phyloP scores from a whole-genome alignment of 35 echinoderm and acorn worm genomes.

The Eucidaris tribuloides region DNA sequence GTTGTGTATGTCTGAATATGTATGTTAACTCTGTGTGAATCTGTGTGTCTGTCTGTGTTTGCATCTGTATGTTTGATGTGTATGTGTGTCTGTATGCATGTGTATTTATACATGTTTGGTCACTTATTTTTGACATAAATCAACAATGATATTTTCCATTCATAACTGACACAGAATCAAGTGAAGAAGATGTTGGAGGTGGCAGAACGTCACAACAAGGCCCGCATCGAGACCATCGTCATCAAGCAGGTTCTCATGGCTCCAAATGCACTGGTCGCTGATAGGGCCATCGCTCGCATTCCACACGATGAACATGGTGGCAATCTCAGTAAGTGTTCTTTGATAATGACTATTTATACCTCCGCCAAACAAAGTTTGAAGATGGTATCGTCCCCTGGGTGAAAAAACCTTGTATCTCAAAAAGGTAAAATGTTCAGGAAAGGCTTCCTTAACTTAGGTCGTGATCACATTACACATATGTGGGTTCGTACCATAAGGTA shows the following conservation, averaged over 20 bases:
- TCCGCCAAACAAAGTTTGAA: no score
- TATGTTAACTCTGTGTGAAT: background rate
- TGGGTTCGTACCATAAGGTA: no score
- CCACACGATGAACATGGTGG: no score
- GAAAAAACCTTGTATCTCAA: no score
- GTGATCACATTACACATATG: no score
- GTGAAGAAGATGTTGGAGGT: conserved; percentile 68
- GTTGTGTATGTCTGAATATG: background rate
- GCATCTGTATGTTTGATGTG: background rate
- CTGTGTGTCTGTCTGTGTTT: background rate
- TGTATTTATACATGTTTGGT: background rate
- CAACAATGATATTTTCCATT: background rate
- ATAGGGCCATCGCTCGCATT: conserved; percentile 69
- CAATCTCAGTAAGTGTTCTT: no score
- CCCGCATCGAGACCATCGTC: conserved; percentile 51
- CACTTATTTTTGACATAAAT: background rate
- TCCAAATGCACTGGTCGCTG: conserved; percentile 58
- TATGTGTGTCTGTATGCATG: background rate
- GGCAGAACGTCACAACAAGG: conserved; percentile 69
- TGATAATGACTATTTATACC: no score
- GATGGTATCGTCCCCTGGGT: no score
- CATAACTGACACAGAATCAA: conserved; percentile 34
- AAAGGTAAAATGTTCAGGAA: no score
- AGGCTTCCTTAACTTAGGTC: no score
- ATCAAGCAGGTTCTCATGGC: conserved; percentile 73